These are phyloP conservation scores for Eulemur rubriventer DNA, from an alignment of 2,797 vertebrate species.

Conservation along the genomic window DNA sequence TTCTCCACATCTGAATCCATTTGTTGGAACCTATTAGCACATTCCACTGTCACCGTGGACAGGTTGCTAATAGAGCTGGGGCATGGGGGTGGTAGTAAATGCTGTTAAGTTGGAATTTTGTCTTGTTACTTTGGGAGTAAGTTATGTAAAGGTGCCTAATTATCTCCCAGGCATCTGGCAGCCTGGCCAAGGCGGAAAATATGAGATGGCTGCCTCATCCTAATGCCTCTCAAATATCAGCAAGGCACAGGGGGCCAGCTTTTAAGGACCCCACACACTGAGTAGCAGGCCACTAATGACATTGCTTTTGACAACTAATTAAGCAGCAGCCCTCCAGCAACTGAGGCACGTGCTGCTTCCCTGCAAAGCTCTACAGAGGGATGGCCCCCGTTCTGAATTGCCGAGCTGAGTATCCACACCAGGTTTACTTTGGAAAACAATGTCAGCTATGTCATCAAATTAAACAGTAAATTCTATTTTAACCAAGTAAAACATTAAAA, in stretches of 20 bases:
- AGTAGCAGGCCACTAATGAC: not conserved
- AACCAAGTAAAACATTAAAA: not conserved
- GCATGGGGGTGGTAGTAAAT: constrained; percentile 53
- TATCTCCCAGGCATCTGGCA: constrained; percentile 27
- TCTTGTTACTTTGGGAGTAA: constrained; percentile 59
- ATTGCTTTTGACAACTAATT: not conserved
- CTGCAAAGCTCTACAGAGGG: not conserved
- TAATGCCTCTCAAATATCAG: not conserved
- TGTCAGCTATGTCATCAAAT: not conserved
- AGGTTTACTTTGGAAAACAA: not conserved
- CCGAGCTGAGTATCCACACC: not conserved
- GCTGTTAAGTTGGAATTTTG: constrained; percentile 42
- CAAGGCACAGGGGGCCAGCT: not conserved
- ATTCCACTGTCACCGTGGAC: constrained; percentile 69
- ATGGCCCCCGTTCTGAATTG: not conserved
- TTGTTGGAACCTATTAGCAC: constrained; percentile 56
- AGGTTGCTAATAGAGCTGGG: constrained; percentile 63
- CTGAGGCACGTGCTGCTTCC: not conserved
- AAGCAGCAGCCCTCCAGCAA: not conserved
- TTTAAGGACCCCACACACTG: not conserved
- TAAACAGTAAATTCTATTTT: not conserved
- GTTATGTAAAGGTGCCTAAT: constrained; percentile 45
- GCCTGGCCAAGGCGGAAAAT: not conserved
- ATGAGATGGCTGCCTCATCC: not conserved
- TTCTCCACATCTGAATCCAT: constrained; percentile 57